Evolutionary conservation across 2,113 vertebrate genomes (phyloP).

Genomic region (Entomyzon cyanotis): DNA sequence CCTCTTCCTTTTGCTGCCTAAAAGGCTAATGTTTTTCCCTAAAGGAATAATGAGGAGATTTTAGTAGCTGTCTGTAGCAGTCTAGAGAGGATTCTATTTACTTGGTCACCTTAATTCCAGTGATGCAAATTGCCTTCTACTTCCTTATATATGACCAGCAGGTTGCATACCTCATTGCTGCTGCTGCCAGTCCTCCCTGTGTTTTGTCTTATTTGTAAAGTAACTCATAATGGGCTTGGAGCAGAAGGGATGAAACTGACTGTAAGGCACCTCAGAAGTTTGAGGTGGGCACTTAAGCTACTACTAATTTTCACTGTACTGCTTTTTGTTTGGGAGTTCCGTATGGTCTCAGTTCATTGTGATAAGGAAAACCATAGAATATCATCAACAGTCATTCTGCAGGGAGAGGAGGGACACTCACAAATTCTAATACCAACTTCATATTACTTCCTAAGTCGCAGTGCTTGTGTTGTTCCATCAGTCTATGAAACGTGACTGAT

Average conservation of each 20-base stretch:
- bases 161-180: background rate
- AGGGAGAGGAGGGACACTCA: background rate
- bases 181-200: background rate
- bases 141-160: background rate
- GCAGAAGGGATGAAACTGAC: background rate
- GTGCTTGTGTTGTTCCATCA: background rate
- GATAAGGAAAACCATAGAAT: background rate
- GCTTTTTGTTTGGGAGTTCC: background rate
- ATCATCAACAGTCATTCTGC: background rate
- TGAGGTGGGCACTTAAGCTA: background rate
- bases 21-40: background rate
- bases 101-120: background rate
- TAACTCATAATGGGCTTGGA: background rate
- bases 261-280: background rate
- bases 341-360: background rate
- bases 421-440: background rate
- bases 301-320: background rate
- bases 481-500: background rate
- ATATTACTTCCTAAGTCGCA: background rate
- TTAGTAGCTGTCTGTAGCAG: background rate
- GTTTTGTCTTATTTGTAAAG: background rate
- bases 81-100: background rate
- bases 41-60: background rate
- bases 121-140: background rate
- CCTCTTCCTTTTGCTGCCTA: background rate